Evolutionary conservation across 2,888 invertebrate genomes (phyloP), one percentile per base, ranked within the genome.

Genomic region (Caenorhabditis virilis): DNA sequence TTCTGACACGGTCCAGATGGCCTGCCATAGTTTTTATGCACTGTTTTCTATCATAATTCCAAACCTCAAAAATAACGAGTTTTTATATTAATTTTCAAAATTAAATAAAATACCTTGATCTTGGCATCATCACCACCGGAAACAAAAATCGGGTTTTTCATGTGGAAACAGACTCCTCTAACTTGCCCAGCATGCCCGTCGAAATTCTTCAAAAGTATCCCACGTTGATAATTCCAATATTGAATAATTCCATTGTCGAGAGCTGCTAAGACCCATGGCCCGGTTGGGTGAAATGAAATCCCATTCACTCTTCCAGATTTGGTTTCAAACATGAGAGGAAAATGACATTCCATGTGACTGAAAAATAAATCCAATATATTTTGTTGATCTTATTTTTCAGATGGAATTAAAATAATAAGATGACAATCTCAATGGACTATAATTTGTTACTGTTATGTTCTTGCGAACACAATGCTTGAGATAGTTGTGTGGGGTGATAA

Each of bases 131-230:
- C 98, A 22, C 98, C 98, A 36, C 98, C 98, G 22, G 97, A 97
- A 0, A 98, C 98, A 85, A 98, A 98, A 20, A 99, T 87, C 0
- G 98, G 98, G 86, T 98, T 97, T 83, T 98, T 95, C 79, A 88
- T 90, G 84, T 99, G 98, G 85, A 98, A 98, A 84, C 93, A 93
- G 70, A 99, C 93, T 74, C 98, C 95, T 82, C 98, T 89, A 33
- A 98, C 98, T 23, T 98, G 98, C 6, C 98, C 97, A 85, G 98
- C 97, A 84, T 98, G 98, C 53, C 99, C 98, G 85, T 99, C 98
- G 85, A 95, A 98, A 86, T 97, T 98, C 84, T 99, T 98, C 76
- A 98, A 86, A 67, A 98, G 87, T 3, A 97, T 95, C 84, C 95
- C 94, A 95, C 98, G 97, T 74, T 98, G 92, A 86, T 97, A 99